These are phyloP conservation scores for Pteruthius melanotis DNA, from an alignment of 2,113 vertebrate species.

Conservation along the genomic window DNA sequence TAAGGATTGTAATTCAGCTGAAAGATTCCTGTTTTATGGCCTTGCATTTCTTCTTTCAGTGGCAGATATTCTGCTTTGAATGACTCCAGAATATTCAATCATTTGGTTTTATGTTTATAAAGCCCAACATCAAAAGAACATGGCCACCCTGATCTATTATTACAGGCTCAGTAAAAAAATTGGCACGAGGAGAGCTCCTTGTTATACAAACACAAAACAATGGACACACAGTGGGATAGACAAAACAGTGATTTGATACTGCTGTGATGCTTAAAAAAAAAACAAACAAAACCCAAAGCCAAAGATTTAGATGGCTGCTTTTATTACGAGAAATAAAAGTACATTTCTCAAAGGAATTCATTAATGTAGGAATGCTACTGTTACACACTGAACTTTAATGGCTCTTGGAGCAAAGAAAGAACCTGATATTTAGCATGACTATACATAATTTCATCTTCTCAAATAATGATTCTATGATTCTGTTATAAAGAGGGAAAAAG, in stretches of 20 bases:
- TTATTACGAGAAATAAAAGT: conserved; percentile 5
- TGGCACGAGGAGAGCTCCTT: not conserved
- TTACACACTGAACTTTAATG: not conserved
- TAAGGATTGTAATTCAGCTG: not conserved
- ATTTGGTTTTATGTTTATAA: not conserved
- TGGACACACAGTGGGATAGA: not conserved
- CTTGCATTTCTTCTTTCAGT: not conserved
- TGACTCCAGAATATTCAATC: not conserved
- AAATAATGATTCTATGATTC: not conserved
- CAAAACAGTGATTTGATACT: not conserved
- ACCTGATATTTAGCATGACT: not conserved
- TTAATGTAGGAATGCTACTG: not conserved
- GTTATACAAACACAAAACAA: not conserved
- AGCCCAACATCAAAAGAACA: not conserved
- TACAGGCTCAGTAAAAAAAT: not conserved
- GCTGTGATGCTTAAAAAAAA: not conserved
- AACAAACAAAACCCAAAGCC: not conserved
- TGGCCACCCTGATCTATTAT: not conserved
- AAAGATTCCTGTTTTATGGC: not conserved
- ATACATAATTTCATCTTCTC: not conserved
- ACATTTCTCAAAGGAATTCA: not conserved
- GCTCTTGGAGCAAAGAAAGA: not conserved
- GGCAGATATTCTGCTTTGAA: not conserved
- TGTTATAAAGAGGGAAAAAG: not conserved
- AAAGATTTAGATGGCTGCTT: not conserved